phyloP scores from a whole-genome alignment of 2,888 invertebrate species.

The Trichacis sp. region DNA sequence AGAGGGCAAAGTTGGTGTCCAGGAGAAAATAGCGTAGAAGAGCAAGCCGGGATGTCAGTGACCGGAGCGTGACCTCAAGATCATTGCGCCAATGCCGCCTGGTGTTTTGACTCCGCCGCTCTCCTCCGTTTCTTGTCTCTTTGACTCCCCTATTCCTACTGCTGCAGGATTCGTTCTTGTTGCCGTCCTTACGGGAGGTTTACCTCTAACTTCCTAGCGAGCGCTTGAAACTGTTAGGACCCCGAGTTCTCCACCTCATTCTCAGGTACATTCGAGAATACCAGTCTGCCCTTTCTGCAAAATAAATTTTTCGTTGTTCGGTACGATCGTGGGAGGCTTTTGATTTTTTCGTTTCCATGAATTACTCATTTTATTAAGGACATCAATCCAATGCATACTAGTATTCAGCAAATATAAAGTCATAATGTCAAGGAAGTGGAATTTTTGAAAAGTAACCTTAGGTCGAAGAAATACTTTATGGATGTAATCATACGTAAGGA shows the following conservation, averaged over 20 bases:
- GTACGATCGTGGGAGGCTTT: too few species aligned
- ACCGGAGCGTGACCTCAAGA: conserved; percentile 66
- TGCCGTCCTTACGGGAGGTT: neutral
- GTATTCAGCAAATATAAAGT: too few species aligned
- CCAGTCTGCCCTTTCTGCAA: neutral
- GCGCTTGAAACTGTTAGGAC: neutral
- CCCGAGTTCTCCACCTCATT: too few species aligned
- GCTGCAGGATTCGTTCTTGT: neutral
- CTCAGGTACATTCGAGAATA: neutral
- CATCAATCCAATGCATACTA: too few species aligned
- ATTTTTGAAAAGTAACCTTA: too few species aligned
- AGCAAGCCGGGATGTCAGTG: conserved; percentile 62
- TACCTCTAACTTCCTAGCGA: conserved; percentile 2
- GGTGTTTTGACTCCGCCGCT: conserved; percentile 47
- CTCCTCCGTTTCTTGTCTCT: conserved; percentile 29
- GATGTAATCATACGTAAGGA: too few species aligned
- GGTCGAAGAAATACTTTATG: too few species aligned
- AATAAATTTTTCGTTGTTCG: neutral
- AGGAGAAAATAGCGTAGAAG: conserved; percentile 48
- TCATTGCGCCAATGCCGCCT: conserved; percentile 61
- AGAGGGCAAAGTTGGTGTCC: conserved; percentile 49
- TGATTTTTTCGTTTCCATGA: too few species aligned
- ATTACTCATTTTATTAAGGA: too few species aligned
- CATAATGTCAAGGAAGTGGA: too few species aligned
- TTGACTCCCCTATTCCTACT: conserved; percentile 33